Base-by-base conservation (phyloP, 64 coral and sea anemone genomes). In the Porites australiensis region DNA sequence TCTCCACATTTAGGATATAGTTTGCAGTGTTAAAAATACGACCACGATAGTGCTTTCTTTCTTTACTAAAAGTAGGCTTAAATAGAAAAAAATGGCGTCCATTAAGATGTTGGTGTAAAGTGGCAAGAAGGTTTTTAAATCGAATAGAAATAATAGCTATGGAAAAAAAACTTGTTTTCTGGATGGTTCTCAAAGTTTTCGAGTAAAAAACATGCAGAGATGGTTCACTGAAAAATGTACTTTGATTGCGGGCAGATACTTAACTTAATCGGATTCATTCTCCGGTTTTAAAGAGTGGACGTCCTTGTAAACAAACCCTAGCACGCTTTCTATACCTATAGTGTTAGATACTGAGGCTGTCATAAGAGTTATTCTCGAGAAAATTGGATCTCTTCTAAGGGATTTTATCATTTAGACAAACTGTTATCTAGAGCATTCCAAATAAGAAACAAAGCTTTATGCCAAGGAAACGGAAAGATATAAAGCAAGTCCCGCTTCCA, bases 271-370 rank as follows among this genome's bases (percentile, higher is more conserved):
- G 63, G 81, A 69, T 69, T 84, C 45, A 68, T 69, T 11, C 81
- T 50, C 47, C 49, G 20, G 63, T 84, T 79, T 65, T 18, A 3
- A 82, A 80, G 77, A 82, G 79, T 82, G 79, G 57, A 64, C 44
- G 44, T 64, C 63, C 81, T 68, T 84, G 81, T 84, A 84, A 84
- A 84, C 81, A 84, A 84, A 65, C 59, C 27, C 67, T 84, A 45
- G 81, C 47, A 51, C 64, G 58, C 60, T 65, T 44, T 8, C 60
- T 44, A 21, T 64, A 18, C 2, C 60, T 44, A 21, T 64, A 18
- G 14, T 64, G 58, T 7, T n/a, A 47, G 37, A 13, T 64, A 64
- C 46, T 45, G 22, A 8, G 27, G 37, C 13, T 23, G 21, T 82
- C 44, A 45, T 48, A 47, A 62, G 58, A 64, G 79, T 45, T 23